A percentile compares a stretch with the other conserved stretches of the same genome.
phyloP scores from a whole-genome alignment of 1,140 invertebrate genomes.

The Vanessa tameamea region DNA sequence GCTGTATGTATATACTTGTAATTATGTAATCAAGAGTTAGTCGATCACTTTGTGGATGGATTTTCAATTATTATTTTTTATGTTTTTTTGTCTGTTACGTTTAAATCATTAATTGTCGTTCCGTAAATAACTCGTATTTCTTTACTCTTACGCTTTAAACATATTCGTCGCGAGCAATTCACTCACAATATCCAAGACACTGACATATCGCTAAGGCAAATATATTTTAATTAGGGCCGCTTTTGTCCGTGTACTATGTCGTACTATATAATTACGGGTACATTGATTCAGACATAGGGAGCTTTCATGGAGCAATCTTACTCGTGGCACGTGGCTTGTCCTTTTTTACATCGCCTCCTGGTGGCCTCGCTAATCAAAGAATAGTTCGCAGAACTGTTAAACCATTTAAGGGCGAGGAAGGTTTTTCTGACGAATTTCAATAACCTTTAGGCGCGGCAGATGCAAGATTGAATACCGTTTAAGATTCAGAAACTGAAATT shows the following conservation, averaged over 20 bases:
- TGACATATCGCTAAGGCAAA: conserved; percentile 7
- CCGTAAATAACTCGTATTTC: no score
- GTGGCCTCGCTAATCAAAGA: conserved; percentile 54
- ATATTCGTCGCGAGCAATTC: neutral
- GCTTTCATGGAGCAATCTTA: conserved; percentile 68
- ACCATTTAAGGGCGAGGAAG: neutral
- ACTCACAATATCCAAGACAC: neutral
- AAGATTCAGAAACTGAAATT: neutral
- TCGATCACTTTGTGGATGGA: no score
- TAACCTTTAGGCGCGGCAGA: neutral
- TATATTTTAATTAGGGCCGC: conserved; percentile 37
- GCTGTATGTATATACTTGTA: no score
- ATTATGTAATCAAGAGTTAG: no score
- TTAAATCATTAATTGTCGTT: no score
- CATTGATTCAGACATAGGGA: conserved; percentile 36
- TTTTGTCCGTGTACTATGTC: conserved; percentile 23
- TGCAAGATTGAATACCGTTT: conserved; percentile 2
- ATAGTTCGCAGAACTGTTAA: conserved; percentile 13
- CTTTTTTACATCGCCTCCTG: conserved; percentile 61
- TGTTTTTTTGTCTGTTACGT: no score
- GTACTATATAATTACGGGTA: conserved; percentile 35
- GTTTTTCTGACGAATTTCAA: conserved; percentile 7
- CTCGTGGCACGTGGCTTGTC: conserved; percentile 59
- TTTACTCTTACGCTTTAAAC: no score
- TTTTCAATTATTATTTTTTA: no score